Conservation (phyloP, 37 sponge, comb jelly and placozoan genomes). For the Halichondria panicea region DNA sequence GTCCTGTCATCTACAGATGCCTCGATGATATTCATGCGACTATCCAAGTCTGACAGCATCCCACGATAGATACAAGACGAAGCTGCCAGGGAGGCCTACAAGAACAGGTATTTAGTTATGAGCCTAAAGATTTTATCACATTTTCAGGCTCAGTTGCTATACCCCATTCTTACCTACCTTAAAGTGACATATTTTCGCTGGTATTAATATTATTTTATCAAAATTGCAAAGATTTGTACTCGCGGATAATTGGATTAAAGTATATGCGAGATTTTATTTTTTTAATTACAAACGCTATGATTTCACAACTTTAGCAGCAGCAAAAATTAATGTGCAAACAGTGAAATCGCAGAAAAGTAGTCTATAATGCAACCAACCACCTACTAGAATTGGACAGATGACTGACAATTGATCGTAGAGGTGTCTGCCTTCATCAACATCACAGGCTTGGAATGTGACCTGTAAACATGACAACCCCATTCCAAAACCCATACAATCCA, state of each 20-base stretch:
- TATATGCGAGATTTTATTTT: too few species aligned
- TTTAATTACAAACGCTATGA: too few species aligned
- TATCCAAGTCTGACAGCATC: slow-evolving; percentile 85
- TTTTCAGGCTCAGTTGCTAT: too few species aligned
- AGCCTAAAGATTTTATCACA: too few species aligned
- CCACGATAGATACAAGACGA: slow-evolving; percentile 82
- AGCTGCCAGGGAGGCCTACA: slow-evolving; percentile 87
- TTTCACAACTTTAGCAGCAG: too few species aligned
- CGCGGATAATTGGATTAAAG: too few species aligned
- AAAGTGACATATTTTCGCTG: too few species aligned
- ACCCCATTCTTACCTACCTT: too few species aligned
- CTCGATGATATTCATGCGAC: slow-evolving; percentile 78
- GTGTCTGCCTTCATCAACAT: slow-evolving; percentile 76
- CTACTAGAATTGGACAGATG: slow-evolving; percentile 87
- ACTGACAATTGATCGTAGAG: slow-evolving; percentile 93
- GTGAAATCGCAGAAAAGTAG: neutral
- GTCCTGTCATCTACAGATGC: slow-evolving; percentile 92
- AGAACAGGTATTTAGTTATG: neutral
- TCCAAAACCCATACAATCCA: slow-evolving; percentile 97
- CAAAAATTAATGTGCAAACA: too few species aligned
- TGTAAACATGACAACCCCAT: slow-evolving; percentile 97
- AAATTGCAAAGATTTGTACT: too few species aligned
- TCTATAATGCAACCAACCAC: neutral
- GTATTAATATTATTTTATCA: too few species aligned
- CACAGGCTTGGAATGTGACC: slow-evolving; percentile 91